These are phyloP conservation scores for Lathamus discolor DNA, from an alignment of 2,113 vertebrate genomes.

Conservation along the genomic window DNA sequence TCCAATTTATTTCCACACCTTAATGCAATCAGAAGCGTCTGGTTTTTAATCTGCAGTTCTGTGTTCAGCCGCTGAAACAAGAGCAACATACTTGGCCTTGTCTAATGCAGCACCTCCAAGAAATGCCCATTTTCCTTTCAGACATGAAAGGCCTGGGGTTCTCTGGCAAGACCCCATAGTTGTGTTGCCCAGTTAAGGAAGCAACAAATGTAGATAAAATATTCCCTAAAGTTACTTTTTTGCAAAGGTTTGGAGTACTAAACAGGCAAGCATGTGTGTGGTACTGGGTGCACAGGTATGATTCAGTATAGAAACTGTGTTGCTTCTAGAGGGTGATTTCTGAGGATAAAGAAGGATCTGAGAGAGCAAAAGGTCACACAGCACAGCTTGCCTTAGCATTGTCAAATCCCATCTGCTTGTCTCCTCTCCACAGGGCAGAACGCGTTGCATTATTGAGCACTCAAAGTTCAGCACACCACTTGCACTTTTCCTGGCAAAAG, in stretches of 20 bases:
- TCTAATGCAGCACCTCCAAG: not conserved
- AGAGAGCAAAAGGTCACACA: slow-evolving; percentile 67
- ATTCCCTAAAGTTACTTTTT: not conserved
- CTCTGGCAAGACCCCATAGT: not conserved
- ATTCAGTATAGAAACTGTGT: not conserved
- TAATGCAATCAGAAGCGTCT: not conserved
- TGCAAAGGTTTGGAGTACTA: not conserved
- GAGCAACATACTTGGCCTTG: not conserved
- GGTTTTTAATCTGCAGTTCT: not conserved
- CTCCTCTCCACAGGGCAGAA: slow-evolving; percentile 69
- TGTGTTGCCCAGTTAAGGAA: not conserved
- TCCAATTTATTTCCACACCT: not conserved
- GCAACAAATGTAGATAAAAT: not conserved
- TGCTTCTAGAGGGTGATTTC: slow-evolving; percentile 5
- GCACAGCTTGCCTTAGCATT: slow-evolving; percentile 44
- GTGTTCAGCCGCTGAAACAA: not conserved
- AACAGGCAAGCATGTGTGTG: not conserved
- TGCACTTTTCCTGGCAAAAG: slow-evolving; percentile 64
- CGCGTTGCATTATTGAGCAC: slow-evolving; percentile 57
- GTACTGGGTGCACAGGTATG: not conserved
- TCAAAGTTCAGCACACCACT: slow-evolving; percentile 69
- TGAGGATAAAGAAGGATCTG: not conserved
- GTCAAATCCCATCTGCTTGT: slow-evolving; percentile 76
- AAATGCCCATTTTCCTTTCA: not conserved
- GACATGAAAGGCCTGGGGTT: not conserved